Evolutionary conservation across 2,113 vertebrate genomes (phyloP).

Genomic region (Clarias batrachus): DNA sequence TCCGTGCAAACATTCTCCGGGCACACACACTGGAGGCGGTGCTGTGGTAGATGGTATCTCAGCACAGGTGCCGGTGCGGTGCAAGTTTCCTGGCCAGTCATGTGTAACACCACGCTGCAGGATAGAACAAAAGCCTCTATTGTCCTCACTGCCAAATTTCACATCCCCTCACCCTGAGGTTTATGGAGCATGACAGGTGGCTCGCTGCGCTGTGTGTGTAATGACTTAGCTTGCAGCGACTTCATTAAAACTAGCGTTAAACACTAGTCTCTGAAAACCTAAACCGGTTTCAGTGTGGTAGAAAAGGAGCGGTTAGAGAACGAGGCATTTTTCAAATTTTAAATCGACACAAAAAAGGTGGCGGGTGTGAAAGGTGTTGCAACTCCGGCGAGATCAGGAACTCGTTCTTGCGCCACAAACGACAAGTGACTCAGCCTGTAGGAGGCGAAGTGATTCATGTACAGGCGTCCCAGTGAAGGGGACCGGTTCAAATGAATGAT

Average conservation of each 20-base stretch:
- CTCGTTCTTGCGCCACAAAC: not conserved
- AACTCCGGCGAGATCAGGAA: not conserved
- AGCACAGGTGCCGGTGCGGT: slow-evolving; percentile 38
- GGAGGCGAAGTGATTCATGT: not conserved
- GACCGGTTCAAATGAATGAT: not conserved
- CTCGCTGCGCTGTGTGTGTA: slow-evolving; percentile 18
- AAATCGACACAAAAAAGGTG: not conserved
- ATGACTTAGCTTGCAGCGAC: not conserved
- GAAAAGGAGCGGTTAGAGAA: not conserved
- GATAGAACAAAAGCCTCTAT: slow-evolving; percentile 44
- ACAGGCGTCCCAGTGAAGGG: not conserved
- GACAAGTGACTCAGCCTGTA: not conserved
- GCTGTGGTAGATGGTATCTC: slow-evolving; percentile 38
- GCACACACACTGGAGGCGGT: slow-evolving; percentile 5
- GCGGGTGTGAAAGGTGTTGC: not conserved
- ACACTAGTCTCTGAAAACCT: not conserved
- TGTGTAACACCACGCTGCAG: slow-evolving; percentile 13
- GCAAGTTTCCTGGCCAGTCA: slow-evolving; percentile 19
- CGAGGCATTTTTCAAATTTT: slow-evolving; percentile 18
- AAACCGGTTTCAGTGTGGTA: not conserved
- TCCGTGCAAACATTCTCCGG: no score
- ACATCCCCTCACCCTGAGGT: slow-evolving; percentile 32
- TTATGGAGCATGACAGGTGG: slow-evolving; percentile 38
- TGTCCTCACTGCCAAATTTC: slow-evolving; percentile 36
- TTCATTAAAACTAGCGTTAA: slow-evolving; percentile 2